Evolutionary conservation across 2,888 invertebrate genomes (phyloP).

Genomic region (Pollenia amentaria): DNA sequence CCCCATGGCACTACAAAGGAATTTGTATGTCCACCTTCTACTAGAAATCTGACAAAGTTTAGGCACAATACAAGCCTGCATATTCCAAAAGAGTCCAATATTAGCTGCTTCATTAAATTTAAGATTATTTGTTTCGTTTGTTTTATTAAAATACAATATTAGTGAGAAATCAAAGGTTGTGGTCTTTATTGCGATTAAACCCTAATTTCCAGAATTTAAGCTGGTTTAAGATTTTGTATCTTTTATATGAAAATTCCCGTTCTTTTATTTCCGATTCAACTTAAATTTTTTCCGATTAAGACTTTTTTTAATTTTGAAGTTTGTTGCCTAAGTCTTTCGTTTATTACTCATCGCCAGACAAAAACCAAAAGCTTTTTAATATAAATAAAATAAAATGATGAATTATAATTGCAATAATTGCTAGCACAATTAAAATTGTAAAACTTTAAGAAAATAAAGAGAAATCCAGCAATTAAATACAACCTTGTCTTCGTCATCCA

Average conservation of each 20-base stretch:
- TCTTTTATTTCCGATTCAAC: constrained; percentile 56
- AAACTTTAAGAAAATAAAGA: constrained; percentile 53
- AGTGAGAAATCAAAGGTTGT: too few species aligned
- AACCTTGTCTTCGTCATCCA: constrained; percentile 62
- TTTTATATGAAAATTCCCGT: constrained; percentile 58
- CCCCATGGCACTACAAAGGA: too few species aligned
- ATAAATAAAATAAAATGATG: constrained; percentile 68
- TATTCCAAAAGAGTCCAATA: too few species aligned
- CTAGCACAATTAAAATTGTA: constrained; percentile 71
- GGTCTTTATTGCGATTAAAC: too few species aligned
- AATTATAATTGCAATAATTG: constrained; percentile 73
- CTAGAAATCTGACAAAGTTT: too few species aligned
- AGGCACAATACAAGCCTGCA: too few species aligned
- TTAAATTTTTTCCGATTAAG: background rate
- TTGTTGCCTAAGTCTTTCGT: constrained; percentile 34
- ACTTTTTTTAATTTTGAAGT: background rate
- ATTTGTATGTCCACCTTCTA: too few species aligned
- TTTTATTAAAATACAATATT: too few species aligned
- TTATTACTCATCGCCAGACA: background rate
- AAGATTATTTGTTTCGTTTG: too few species aligned
- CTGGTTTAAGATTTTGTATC: background rate
- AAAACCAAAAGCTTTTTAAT: constrained; percentile 50
- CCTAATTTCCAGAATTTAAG: too few species aligned
- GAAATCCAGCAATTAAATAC: constrained; percentile 71
- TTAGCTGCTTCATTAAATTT: too few species aligned